phyloP scores from a whole-genome alignment of 2,888 invertebrate species.

The Actias luna region DNA sequence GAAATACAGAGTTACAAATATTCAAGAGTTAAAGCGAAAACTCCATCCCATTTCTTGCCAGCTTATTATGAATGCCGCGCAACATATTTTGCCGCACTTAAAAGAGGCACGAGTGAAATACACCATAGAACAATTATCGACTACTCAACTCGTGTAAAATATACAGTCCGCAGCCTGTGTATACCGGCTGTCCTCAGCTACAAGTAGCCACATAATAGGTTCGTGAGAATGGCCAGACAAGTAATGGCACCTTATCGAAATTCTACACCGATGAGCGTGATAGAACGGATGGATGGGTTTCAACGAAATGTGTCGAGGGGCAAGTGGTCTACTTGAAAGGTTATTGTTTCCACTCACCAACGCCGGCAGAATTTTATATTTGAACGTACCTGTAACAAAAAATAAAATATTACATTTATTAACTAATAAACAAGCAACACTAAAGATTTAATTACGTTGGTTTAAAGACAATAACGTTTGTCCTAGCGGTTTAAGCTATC shows the following conservation, averaged over 20 bases:
- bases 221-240: slow-evolving; percentile 16
- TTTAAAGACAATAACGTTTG: no score
- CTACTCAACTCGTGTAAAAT: neutral
- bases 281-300: neutral
- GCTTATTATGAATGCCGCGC: neutral
- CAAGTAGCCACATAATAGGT: slow-evolving; percentile 13
- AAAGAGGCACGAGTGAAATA: neutral
- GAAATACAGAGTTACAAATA: neutral
- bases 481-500: no score
- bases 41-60: neutral
- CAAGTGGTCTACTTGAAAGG: slow-evolving; percentile 8
- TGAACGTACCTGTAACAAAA: neutral
- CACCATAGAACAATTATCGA: neutral
- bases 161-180: neutral
- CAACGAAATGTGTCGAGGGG: slow-evolving; percentile 5
- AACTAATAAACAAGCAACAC: no score
- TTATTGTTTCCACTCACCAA: slow-evolving; percentile 5
- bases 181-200: slow-evolving; percentile 1
- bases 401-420: neutral
- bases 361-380: slow-evolving; percentile 1
- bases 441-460: no score
- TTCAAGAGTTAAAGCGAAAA: neutral
- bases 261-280: slow-evolving; percentile 4
- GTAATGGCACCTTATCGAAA: slow-evolving; percentile 13
- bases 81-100: neutral